These are phyloP conservation scores for Bruchidius siliquastri DNA, from an alignment of 2,888 invertebrate species.

Conservation along the genomic window DNA sequence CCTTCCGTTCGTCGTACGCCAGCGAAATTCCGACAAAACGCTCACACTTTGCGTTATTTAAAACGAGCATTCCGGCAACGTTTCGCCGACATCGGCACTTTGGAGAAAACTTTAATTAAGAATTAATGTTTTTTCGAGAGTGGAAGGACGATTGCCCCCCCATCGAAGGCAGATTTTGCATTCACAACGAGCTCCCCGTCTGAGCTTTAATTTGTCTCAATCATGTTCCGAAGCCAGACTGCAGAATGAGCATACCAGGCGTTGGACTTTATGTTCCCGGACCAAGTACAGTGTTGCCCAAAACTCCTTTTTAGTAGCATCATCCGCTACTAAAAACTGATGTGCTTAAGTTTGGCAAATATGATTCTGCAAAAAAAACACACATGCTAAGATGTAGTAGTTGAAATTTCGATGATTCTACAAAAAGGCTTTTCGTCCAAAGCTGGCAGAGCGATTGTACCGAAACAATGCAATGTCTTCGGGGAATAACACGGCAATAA, in stretches of 20 bases:
- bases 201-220: not conserved
- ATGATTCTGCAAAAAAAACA: too few relatives aligned
- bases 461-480: too few relatives aligned
- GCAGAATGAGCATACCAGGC: not conserved
- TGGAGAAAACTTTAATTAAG: conserved; percentile 13
- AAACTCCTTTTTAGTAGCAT: too few relatives aligned
- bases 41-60: conserved; percentile 11
- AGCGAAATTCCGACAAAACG: conserved; percentile 12
- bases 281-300: too few relatives aligned
- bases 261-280: too few relatives aligned
- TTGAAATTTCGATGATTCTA: too few relatives aligned
- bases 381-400: too few relatives aligned
- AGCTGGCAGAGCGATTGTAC: too few relatives aligned
- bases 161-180: not conserved
- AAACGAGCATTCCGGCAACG: conserved; percentile 6
- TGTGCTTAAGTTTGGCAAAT: too few relatives aligned
- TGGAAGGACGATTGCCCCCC: not conserved
- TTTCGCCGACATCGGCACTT: conserved; percentile 14
- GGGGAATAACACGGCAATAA: too few relatives aligned
- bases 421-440: too few relatives aligned
- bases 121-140: conserved; percentile 12
- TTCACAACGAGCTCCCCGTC: not conserved
- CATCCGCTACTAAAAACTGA: too few relatives aligned
- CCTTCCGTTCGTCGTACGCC: conserved; percentile 5
- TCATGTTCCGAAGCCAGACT: not conserved